Evolutionary conservation across 2,797 vertebrate genomes (phyloP).

Genomic region (Oceanodroma leucorhoa): DNA sequence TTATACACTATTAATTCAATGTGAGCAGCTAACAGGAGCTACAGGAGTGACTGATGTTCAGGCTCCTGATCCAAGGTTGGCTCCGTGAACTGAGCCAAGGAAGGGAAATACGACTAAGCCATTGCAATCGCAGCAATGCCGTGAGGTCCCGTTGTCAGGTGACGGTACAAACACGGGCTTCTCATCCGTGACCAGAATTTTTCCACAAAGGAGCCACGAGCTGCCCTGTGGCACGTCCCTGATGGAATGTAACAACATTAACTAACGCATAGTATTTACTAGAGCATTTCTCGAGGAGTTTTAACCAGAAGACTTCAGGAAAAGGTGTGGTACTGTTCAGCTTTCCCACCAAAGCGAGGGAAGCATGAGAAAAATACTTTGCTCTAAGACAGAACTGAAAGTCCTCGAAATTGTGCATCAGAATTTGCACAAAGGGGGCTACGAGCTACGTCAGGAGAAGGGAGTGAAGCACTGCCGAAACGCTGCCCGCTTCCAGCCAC

Average conservation of each 20-base stretch:
- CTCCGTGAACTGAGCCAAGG: accelerated
- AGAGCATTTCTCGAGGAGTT: not conserved
- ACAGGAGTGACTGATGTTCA: accelerated
- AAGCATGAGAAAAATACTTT: accelerated
- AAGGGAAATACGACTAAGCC: not conserved
- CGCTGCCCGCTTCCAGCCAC: accelerated
- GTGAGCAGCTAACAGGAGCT: not conserved
- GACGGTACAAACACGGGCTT: not conserved
- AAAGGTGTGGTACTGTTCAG: not conserved
- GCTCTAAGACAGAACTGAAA: accelerated
- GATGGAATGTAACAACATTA: accelerated
- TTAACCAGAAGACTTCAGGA: not conserved
- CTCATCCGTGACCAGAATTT: not conserved
- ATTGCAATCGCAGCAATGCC: accelerated
- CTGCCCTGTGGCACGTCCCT: not conserved
- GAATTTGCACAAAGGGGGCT: accelerated
- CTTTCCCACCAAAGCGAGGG: not conserved
- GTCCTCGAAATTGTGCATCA: accelerated
- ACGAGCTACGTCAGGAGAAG: accelerated
- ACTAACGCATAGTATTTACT: accelerated
- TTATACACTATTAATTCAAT: accelerated
- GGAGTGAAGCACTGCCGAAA: accelerated
- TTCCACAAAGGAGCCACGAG: not conserved
- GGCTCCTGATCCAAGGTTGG: accelerated
- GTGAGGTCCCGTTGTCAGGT: not conserved